A percentile compares a stretch with the other conserved stretches of the same genome.
These are phyloP conservation scores for Anser brachyrhynchus DNA, from an alignment of 2,113 vertebrate genomes.

Conservation along the genomic window DNA sequence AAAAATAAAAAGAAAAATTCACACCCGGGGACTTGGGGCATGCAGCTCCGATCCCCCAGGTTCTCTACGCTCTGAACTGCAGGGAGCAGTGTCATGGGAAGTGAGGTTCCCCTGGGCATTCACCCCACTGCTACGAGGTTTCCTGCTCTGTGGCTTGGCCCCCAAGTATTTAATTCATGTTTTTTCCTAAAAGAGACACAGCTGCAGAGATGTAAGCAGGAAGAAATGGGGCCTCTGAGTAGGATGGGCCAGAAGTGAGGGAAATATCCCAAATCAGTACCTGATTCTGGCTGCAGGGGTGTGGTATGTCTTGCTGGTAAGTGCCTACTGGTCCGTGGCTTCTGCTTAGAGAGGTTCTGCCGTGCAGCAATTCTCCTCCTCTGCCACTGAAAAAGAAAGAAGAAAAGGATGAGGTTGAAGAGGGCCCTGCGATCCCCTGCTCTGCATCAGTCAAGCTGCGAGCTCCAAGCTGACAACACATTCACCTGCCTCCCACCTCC, in stretches of 20 bases:
- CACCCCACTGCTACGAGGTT: neutral
- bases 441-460: neutral
- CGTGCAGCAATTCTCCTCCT: neutral
- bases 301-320: neutral
- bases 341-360: neutral
- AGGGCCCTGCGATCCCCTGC: neutral
- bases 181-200: neutral
- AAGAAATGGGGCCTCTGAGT: neutral
- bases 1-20: neutral
- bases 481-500: neutral
- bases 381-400: neutral
- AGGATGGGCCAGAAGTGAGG: neutral
- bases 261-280: neutral
- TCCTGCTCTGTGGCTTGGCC: neutral
- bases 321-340: neutral
- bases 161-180: neutral
- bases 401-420: neutral
- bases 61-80: neutral
- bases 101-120: neutral
- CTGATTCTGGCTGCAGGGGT: neutral
- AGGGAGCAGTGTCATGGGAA: too few species aligned
- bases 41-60: neutral
- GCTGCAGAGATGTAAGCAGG: neutral
- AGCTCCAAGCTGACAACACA: accelerated
- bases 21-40: neutral